A percentile compares a stretch with the other conserved stretches of the same genome.
Evolutionary conservation across 2,113 vertebrate species (phyloP).

Genomic region (Perccottus glenii): DNA sequence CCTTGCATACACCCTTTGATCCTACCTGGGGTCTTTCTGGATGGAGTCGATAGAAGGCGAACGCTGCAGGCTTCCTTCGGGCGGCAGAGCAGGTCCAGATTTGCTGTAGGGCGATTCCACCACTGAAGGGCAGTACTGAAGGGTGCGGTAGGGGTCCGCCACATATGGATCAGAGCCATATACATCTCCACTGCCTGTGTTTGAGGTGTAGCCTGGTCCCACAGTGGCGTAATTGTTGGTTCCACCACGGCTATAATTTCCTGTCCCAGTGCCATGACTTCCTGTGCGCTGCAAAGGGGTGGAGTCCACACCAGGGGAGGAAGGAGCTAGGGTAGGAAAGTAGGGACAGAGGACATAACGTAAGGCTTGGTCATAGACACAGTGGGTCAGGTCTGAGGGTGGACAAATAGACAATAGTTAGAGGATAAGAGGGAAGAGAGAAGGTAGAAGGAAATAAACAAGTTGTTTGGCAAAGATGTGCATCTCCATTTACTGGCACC

Average conservation of each 20-base stretch:
- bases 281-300: slow-evolving; percentile 98
- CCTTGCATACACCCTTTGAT: slow-evolving; percentile 11
- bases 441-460: slow-evolving; percentile 14
- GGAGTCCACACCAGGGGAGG: slow-evolving; percentile 99
- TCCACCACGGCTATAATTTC: slow-evolving; percentile 83
- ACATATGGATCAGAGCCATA: slow-evolving; percentile 85
- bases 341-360: slow-evolving; percentile 98
- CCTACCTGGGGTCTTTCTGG: slow-evolving; percentile 97
- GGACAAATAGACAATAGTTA: slow-evolving; percentile 55
- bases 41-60: slow-evolving; percentile 99
- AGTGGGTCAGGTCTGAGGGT: slow-evolving; percentile 88
- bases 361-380: slow-evolving; percentile 94
- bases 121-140: slow-evolving; percentile 98
- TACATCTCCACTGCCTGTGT: slow-evolving; percentile 65
- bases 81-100: slow-evolving; percentile 95
- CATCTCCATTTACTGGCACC: slow-evolving; percentile 39
- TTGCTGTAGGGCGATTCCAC: slow-evolving; percentile 99
- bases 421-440: slow-evolving; percentile 6
- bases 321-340: slow-evolving; percentile 98
- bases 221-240: slow-evolving; percentile 76
- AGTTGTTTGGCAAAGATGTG: slow-evolving; percentile 32
- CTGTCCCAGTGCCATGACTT: slow-evolving; percentile 87
- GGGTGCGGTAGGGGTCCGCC: slow-evolving; percentile 95
- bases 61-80: slow-evolving; percentile 94
- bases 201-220: slow-evolving; percentile 90